Conservation (phyloP, 1,140 invertebrate species). For the Aphelenchoides besseyi region DNA sequence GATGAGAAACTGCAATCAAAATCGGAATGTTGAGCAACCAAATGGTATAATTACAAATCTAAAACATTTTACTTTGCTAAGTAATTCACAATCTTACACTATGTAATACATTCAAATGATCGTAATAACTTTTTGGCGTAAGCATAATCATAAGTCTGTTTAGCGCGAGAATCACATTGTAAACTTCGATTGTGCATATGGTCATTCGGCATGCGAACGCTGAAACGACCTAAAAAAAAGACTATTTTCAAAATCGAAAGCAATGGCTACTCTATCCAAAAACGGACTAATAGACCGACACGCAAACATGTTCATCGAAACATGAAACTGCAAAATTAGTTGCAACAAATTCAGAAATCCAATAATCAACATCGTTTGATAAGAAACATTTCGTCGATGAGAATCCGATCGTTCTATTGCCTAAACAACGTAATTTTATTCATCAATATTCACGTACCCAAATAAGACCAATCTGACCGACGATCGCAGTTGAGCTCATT, state of each 20-base stretch:
- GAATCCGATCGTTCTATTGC: neutral
- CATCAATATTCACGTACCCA: no score
- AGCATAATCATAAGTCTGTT: neutral
- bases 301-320: neutral
- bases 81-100: neutral
- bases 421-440: no score
- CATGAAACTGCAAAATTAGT: neutral
- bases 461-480: neutral
- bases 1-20: slow-evolving; percentile 5
- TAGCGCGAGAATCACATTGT: neutral
- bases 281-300: neutral
- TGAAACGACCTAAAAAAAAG: neutral
- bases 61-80: neutral
- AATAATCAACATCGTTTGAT: neutral
- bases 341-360: neutral
- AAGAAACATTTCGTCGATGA: neutral
- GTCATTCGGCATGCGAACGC: neutral
- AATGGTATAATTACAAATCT: neutral
- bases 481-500: neutral
- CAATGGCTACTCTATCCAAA: neutral
- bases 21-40: slow-evolving; percentile 5
- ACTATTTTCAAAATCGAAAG: neutral
- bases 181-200: neutral
- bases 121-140: neutral
- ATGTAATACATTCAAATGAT: neutral